These are phyloP conservation scores for Apis laboriosa DNA, from an alignment of 1,140 invertebrate genomes.

Conservation along the genomic window DNA sequence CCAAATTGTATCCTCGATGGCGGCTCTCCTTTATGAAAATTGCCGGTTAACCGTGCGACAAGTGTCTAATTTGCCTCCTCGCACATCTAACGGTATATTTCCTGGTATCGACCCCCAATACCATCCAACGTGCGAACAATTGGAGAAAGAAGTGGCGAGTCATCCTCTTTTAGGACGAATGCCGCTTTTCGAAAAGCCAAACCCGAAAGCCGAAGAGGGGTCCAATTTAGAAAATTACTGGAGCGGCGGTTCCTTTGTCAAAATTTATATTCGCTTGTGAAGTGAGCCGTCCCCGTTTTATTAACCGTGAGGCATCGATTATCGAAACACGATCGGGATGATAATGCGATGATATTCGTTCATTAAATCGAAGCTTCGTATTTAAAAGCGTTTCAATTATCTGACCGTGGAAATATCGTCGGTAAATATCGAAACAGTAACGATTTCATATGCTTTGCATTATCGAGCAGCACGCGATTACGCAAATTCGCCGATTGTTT, in stretches of 20 bases:
- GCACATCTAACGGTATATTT: constrained; percentile 4
- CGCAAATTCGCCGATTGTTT: not conserved
- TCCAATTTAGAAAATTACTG: constrained; percentile 12
- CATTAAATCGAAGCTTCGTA: constrained; percentile 1
- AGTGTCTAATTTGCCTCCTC: constrained; percentile 56
- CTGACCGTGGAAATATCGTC: not conserved
- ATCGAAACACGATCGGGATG: not conserved
- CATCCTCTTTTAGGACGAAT: not conserved
- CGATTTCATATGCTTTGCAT: not conserved
- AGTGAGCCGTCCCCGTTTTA: not conserved
- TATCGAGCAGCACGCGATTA: not conserved
- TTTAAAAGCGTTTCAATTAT: constrained; percentile 22
- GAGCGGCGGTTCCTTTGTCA: not conserved
- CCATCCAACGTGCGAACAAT: constrained; percentile 3
- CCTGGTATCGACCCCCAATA: not conserved
- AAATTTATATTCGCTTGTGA: too few relatives aligned
- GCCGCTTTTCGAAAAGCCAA: not conserved
- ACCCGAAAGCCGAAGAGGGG: not conserved
- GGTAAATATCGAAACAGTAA: not conserved
- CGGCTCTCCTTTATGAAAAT: constrained; percentile 56
- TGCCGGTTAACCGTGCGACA: constrained; percentile 60
- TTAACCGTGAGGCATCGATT: not conserved
- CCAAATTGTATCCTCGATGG: constrained; percentile 60
- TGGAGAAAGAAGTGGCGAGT: not conserved
- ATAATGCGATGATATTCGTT: not conserved